Evolutionary conservation across 2,797 vertebrate species (phyloP), one percentile per base, ranked within the genome.

Genomic region (Meda fulgida): DNA sequence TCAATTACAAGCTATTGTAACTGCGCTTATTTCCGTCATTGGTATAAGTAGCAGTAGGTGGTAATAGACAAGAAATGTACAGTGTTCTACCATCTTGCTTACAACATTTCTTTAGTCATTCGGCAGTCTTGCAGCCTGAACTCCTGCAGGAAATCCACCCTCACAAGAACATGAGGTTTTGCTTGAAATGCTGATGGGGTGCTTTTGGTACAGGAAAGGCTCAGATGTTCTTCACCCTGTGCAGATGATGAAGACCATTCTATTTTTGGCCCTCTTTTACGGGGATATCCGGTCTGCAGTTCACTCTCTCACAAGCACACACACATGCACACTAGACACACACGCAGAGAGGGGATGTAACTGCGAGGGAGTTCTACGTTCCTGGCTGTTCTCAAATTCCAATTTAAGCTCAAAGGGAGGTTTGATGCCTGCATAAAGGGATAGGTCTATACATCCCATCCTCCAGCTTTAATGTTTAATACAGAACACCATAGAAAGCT

Each of bases 391-490:
- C 89, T 63, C 87, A 85, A 89, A 92, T 91, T 92, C 85, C 88
- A 88, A 91, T 92, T 93, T 72, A 90, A 91, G 87, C 92, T 92
- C 89, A 90, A 87, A 87, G 89, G 89, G 90, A 94, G 89, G 91
- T 93, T 91, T 92, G 88, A 93, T 92, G 91, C 92, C 91, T 89
- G 88, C 16, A 69, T 91, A 91, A 91, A 93, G 86, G 77, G 89
- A 91, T 90, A 92, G 91, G 92, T 91, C 90, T 85, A 66, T 90
- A 88, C 87, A 86, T 75, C 84, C 90, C 91, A 86, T 92, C 85
- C 84, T 88, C 86, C 90, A 90, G 92, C 93, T 90, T 92, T 65
- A 94, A 94, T 55, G 89, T 90, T 92, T 92, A 80, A 91, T 85
- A 87, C 69, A 7, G 43, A 90, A 88, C 88, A 75, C 77, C 51